Percentiles rank a stretch among this genome's conserved stretches.
phyloP scores from a whole-genome alignment of 2,797 vertebrate genomes.

The Coreius guichenoti region DNA sequence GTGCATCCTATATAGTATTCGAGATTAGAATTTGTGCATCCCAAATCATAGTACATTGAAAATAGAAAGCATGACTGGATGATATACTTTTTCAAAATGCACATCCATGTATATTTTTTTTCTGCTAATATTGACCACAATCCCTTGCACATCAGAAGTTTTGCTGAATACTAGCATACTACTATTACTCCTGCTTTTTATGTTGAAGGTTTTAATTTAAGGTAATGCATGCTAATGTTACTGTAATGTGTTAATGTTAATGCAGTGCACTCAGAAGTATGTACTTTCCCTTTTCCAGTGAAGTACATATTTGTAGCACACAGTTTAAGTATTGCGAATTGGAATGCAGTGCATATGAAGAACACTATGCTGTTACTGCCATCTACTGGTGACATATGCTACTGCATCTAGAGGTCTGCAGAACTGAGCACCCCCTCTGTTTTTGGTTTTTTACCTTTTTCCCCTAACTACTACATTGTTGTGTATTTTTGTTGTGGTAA shows the following conservation, averaged over 20 bases:
- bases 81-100: background rate
- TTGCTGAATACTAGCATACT: background rate
- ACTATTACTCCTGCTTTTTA: background rate
- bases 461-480: background rate
- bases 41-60: background rate
- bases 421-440: background rate
- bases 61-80: background rate
- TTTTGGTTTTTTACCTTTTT: slow-evolving; percentile 11
- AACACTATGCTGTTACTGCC: slow-evolving; percentile 13
- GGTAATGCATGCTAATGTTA: background rate
- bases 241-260: background rate
- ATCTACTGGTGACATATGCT: slow-evolving; percentile 16
- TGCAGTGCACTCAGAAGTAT: background rate
- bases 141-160: background rate
- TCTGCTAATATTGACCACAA: background rate
- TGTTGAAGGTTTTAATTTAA: background rate
- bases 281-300: background rate
- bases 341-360: slow-evolving; percentile 9
- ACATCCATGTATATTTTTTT: background rate
- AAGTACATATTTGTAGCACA: background rate
- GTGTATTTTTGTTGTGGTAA: background rate
- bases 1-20: background rate
- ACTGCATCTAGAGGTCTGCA: background rate
- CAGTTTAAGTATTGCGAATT: background rate
- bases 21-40: background rate